phyloP scores from a whole-genome alignment of 1,140 invertebrate species.

The Sarcophaga bullata region DNA sequence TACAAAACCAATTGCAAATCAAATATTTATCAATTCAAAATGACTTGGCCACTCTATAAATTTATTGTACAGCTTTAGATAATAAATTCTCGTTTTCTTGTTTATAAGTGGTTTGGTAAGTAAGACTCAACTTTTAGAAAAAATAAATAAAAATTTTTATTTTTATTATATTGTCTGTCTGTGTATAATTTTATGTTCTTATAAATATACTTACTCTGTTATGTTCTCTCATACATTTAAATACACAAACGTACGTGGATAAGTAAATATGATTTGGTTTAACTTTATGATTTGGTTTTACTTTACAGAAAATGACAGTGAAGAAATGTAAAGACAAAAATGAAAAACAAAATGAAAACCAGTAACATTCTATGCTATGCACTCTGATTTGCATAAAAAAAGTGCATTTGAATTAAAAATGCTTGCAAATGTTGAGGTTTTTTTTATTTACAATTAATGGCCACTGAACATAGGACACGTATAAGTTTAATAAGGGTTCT shows the following conservation, averaged over 20 bases:
- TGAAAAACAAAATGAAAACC: neutral
- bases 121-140: neutral
- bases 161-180: neutral
- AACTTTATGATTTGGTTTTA: too few species aligned
- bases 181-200: too few species aligned
- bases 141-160: neutral
- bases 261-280: too few species aligned
- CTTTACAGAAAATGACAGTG: neutral
- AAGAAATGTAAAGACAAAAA: neutral
- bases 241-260: too few species aligned
- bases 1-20: too few species aligned
- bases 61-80: neutral
- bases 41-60: neutral
- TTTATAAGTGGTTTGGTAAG: constrained; percentile 13
- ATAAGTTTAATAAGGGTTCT: too few species aligned
- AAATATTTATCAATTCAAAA: neutral
- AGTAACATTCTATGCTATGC: neutral
- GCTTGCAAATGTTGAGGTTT: too few species aligned
- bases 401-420: too few species aligned
- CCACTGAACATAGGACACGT: too few species aligned
- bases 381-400: neutral
- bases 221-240: too few species aligned
- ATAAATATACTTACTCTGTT: too few species aligned
- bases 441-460: too few species aligned
- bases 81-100: neutral